Base-by-base conservation (phyloP, 2,797 vertebrate genomes). In the Mergus octosetaceus region DNA sequence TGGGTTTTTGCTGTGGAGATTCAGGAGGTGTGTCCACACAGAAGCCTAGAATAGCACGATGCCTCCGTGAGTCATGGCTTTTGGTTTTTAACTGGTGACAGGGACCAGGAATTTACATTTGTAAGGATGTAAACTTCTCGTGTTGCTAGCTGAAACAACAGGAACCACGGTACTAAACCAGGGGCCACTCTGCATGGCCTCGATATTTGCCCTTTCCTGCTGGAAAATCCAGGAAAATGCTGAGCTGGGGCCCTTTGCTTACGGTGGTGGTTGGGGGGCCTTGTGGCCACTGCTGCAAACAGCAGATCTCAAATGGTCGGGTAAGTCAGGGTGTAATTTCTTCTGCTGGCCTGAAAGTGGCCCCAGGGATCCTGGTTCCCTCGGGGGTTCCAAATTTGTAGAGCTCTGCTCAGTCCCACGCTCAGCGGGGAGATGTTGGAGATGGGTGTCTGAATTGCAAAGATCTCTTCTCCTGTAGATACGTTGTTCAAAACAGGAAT, bases 41-140 rank as follows among this genome's bases (percentile, higher is more conserved):
- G 82, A 79, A 62, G 72, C 34, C 60, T 53, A 1, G 3, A 4
- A 87, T 68, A 66, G 25, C 34, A 61, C 45, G 66, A 34, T n/a
- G 14, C 36, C 41, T 1, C 10, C 0, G 0, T 22, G 5, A 7
- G 2, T 34, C 10, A 1, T 18, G 70, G 38, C 0, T 62, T 88
- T 80, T 80, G 64, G n/a, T 58, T 62, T 79, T 76, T 36, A 70
- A 38, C 41, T 57, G 43, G 16, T 51, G 72, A 49, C 20, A 74
- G 87, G 16, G 39, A 58, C 8, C 41, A 8, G 11, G 30, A 12
- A 30, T 34, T 61, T 18, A 51, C 0, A 0, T 34, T 32, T 3
- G 2, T 45, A 24, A 43, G 36, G 10, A 11, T 39, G 32, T 74
- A 43, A 83, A 38, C 34, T 16, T 81, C 47, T 47, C 34, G 13